Evolutionary conservation across 2,113 vertebrate species (phyloP).

Genomic region (Atlantisia rogersi): DNA sequence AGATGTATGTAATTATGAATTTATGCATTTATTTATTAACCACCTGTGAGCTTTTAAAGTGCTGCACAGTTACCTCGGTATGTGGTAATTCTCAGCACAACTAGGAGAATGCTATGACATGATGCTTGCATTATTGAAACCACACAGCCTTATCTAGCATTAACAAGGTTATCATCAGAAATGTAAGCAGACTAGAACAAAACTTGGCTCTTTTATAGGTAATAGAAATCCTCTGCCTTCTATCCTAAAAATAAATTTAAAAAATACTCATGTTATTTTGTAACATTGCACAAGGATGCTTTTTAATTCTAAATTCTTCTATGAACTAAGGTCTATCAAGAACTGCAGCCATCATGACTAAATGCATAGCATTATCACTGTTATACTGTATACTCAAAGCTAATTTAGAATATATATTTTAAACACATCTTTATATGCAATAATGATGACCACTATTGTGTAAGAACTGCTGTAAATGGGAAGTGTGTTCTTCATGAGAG

Average conservation of each 20-base stretch:
- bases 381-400: background rate
- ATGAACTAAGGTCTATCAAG: background rate
- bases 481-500: background rate
- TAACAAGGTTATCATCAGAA: background rate
- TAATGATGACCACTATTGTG: background rate
- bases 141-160: background rate
- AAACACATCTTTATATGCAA: background rate
- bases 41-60: background rate
- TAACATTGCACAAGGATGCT: background rate
- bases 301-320: background rate
- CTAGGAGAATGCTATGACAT: background rate
- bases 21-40: background rate
- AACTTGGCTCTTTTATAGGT: background rate
- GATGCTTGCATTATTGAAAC: background rate
- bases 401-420: background rate
- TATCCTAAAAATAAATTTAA: background rate
- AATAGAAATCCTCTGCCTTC: background rate
- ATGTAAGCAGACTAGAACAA: background rate
- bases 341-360: background rate
- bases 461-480: background rate
- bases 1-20: background rate
- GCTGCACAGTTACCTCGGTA: background rate
- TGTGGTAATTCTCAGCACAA: background rate
- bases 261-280: background rate
- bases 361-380: background rate